Base-by-base conservation (phyloP, 2,888 invertebrate genomes). In the Limulus polyphemus region DNA sequence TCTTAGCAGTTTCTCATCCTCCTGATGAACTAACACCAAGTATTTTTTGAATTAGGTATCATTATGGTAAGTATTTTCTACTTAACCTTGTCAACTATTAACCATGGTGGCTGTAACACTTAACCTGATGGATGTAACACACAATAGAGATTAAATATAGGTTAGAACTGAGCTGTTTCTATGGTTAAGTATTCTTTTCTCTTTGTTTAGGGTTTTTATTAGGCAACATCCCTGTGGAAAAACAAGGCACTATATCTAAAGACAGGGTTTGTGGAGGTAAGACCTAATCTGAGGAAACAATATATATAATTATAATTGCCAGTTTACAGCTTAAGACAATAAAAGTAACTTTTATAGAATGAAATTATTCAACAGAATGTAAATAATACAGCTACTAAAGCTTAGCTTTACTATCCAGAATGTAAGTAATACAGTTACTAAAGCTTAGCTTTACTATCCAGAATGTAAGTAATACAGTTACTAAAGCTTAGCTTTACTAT, bases 221-320 rank as follows among this genome's bases (percentile, higher is more conserved):
- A 52, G 76, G 76, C 17, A 77, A 77, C 66, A 71, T 79, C 54
- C 73, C 75, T 13, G 71, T 74, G 47, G 76, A 76, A 49, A 70
- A 74, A 60, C 75, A 78, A 56, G 71, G 70, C 14, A 71, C 73
- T 14, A 73, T 79, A 56, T 76, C 77, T 16, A 78, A 77, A 68
- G 79, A 79, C 67, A 75, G 79, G 67, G 73, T 79, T 13, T 78
- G 78, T 70, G 70, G 73, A 70, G 77, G 75, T 78, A 70, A 69
- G 68, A 67, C 54, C 32, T 14, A 54, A 46, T 60, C 47, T 14
- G 16, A 51, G 11, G 7, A 12, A 52, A 11, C 12, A 14, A n/a
- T n/a, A n/a, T n/a, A n/a, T n/a, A n/a, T n/a, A n/a, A n/a, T n/a
- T 17, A 59, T 54, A 46, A 54, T 58, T 12, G 4, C 17, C 7